These are phyloP conservation scores for Lepisosteus osseus DNA, from an alignment of 2,113 vertebrate species.

Conservation along the genomic window DNA sequence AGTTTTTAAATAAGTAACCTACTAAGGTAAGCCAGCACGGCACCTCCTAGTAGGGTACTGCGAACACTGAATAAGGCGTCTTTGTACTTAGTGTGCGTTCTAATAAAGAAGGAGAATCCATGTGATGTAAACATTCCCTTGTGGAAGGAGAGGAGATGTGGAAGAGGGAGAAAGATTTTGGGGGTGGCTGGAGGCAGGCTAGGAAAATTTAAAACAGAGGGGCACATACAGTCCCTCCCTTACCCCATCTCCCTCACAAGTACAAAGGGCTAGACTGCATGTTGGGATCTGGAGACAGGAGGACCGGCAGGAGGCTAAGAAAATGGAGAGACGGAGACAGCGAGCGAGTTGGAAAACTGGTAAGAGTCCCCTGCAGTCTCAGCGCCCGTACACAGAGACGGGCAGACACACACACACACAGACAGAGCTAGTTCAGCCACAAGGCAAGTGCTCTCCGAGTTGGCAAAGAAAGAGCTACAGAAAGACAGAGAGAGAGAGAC, in stretches of 20 bases:
- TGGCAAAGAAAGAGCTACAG: conserved; percentile 22
- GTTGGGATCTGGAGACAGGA: neutral
- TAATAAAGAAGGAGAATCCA: conserved; percentile 64
- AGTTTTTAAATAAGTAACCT: conserved; percentile 43
- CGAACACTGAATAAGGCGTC: conserved; percentile 65
- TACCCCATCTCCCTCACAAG: conserved; percentile 5
- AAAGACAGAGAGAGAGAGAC: conserved; percentile 36
- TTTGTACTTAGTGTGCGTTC: conserved; percentile 70
- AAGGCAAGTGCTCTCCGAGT: conserved; percentile 42
- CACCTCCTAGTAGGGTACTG: conserved; percentile 35
- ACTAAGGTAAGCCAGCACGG: conserved; percentile 33
- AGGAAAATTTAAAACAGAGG: conserved; percentile 17
- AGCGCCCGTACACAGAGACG: conserved; percentile 54
- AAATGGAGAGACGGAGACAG: neutral
- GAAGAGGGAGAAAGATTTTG: conserved; percentile 25
- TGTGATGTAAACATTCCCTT: conserved; percentile 77
- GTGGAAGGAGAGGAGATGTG: conserved; percentile 54
- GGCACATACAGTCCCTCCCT: conserved; percentile 10
- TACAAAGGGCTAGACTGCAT: conserved; percentile 21
- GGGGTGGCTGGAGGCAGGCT: neutral
- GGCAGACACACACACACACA: conserved; percentile 50
- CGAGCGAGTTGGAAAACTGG: conserved; percentile 29
- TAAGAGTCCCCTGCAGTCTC: conserved; percentile 29
- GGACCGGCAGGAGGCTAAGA: conserved; percentile 8
- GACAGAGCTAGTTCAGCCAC: conserved; percentile 35